Evolutionary conservation across 2,888 invertebrate genomes (phyloP).

Genomic region (Lampropteryx suffumata): DNA sequence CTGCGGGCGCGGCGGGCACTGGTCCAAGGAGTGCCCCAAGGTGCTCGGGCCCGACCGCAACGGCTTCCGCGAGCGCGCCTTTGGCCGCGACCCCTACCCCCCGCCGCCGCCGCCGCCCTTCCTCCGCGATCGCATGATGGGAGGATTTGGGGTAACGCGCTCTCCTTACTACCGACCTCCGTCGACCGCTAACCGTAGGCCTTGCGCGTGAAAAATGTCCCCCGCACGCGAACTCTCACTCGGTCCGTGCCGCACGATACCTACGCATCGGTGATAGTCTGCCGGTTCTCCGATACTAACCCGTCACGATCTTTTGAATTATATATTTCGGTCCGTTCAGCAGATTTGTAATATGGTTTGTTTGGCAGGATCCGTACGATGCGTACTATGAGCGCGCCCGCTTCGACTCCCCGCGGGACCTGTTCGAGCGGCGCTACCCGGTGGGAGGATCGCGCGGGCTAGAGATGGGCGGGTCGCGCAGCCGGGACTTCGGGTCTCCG

Average conservation of each 20-base stretch:
- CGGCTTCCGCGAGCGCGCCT: conserved; percentile 93
- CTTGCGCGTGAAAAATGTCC: conserved; percentile 56
- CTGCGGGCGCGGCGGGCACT: conserved; percentile 97
- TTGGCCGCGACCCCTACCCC: conserved; percentile 94
- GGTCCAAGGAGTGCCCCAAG: conserved; percentile 97
- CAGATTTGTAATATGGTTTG: conserved; percentile 4
- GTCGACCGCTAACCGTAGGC: conserved; percentile 51
- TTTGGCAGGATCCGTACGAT: conserved; percentile 86
- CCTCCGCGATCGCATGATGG: conserved; percentile 95
- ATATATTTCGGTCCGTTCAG: neutral
- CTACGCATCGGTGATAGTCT: conserved; percentile 28
- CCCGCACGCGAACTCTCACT: conserved; percentile 62
- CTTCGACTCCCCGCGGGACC: conserved; percentile 90
- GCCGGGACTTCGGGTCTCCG: conserved; percentile 87
- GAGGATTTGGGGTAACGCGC: conserved; percentile 91
- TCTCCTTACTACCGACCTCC: conserved; percentile 38
- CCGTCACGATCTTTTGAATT: neutral
- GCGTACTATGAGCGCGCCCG: conserved; percentile 91
- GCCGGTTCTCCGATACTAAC: conserved; percentile 18
- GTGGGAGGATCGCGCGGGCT: conserved; percentile 80
- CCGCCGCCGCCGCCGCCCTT: conserved; percentile 95
- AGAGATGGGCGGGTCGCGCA: conserved; percentile 79
- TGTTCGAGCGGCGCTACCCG: conserved; percentile 91
- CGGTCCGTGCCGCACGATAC: conserved; percentile 51
- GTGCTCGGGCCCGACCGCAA: conserved; percentile 91